Percentiles rank a stretch among this genome's conserved stretches.
phyloP scores from a whole-genome alignment of 1,140 invertebrate species.

The Cotesia typhae region DNA sequence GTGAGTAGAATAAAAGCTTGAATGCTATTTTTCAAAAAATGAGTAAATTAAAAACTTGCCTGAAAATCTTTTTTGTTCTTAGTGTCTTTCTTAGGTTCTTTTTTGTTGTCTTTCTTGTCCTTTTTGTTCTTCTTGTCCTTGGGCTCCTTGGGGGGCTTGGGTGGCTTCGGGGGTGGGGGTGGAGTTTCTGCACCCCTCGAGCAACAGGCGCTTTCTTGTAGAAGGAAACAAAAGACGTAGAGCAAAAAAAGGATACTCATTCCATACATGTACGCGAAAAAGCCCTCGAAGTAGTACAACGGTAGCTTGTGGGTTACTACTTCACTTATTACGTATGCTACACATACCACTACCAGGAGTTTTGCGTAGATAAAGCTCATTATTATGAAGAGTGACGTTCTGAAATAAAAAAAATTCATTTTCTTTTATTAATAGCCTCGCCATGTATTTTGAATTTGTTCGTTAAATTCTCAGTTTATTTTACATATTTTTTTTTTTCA shows the following conservation, averaged over 20 bases:
- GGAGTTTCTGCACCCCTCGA: conserved; percentile 74
- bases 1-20: too few species aligned
- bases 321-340: conserved; percentile 92
- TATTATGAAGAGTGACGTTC: conserved; percentile 93
- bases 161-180: conserved; percentile 74
- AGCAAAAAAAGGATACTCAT: conserved; percentile 94
- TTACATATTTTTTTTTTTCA: neutral
- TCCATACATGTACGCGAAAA: conserved; percentile 97
- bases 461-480: neutral
- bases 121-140: conserved; percentile 71
- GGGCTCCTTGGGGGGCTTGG: conserved; percentile 78
- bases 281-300: conserved; percentile 92
- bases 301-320: conserved; percentile 91
- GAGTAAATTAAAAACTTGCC: conserved; percentile 46
- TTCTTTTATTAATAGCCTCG: neutral
- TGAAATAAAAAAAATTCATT: conserved; percentile 66
- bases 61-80: conserved; percentile 71
- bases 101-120: conserved; percentile 66
- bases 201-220: conserved; percentile 89
- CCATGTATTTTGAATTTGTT: neutral
- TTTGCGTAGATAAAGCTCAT: conserved; percentile 94
- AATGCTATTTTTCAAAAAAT: too few species aligned
- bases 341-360: conserved; percentile 88
- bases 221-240: conserved; percentile 96
- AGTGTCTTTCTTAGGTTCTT: conserved; percentile 54